These are phyloP conservation scores for Leptocoma aspasia DNA, from an alignment of 2,113 vertebrate species.

Conservation along the genomic window DNA sequence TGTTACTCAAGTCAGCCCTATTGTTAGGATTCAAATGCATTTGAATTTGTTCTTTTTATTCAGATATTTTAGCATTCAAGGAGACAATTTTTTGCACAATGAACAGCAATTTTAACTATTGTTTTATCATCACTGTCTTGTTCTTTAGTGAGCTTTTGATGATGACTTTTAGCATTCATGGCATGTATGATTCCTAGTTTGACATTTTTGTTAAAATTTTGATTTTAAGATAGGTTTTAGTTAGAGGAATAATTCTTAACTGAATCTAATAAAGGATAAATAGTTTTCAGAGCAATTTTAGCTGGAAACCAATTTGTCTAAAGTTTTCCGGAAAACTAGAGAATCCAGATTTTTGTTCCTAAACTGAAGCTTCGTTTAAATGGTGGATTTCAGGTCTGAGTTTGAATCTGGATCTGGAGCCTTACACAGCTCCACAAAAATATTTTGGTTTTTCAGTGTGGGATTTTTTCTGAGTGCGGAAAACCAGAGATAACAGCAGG, in stretches of 20 bases:
- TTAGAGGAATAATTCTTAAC: background rate
- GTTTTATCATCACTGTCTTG: background rate
- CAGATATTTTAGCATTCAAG: background rate
- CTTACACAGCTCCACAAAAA: background rate
- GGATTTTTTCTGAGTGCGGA: background rate
- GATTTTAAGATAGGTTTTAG: background rate
- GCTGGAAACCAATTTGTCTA: background rate
- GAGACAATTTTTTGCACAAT: background rate
- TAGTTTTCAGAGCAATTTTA: background rate
- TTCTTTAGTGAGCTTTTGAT: background rate
- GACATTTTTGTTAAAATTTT: background rate
- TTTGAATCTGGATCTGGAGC: background rate
- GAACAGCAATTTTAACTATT: slow-evolving; percentile 26
- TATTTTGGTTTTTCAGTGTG: background rate
- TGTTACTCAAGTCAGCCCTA: background rate
- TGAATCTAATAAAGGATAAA: background rate
- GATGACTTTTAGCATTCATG: background rate
- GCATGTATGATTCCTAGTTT: background rate
- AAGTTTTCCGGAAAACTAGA: background rate
- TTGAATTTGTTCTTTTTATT: slow-evolving; percentile 8
- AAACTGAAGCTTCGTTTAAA: background rate
- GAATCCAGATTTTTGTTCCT: background rate
- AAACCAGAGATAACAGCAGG: background rate
- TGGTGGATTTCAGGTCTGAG: background rate
- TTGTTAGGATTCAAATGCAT: slow-evolving; percentile 3